Conservation (phyloP, 2,888 invertebrate species). For the Parnassius smintheus region DNA sequence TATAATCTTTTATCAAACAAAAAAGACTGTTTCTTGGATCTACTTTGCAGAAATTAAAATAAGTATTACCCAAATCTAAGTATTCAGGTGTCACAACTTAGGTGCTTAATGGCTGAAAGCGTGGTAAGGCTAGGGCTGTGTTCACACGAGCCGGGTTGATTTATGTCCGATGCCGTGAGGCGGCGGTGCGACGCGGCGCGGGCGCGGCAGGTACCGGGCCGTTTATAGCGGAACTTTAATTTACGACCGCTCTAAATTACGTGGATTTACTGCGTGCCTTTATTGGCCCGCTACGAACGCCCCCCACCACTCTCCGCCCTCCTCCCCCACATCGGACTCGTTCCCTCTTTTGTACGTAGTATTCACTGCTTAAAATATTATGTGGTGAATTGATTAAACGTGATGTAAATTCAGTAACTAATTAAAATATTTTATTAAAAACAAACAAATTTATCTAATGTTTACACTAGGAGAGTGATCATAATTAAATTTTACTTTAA, state of each 20-base stretch:
- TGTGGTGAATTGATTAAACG: too few species aligned
- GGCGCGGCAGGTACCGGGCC: constrained; percentile 69
- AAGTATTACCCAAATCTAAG: too few species aligned
- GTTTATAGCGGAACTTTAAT: constrained; percentile 79
- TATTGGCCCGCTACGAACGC: constrained; percentile 74
- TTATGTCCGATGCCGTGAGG: constrained; percentile 48
- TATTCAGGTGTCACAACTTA: background rate
- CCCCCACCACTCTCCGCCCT: constrained; percentile 40
- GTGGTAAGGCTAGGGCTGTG: constrained; percentile 41
- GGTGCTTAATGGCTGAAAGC: constrained; percentile 31
- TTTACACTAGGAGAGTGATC: background rate
- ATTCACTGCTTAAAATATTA: constrained; percentile 30
- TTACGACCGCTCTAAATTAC: constrained; percentile 79
- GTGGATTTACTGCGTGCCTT: constrained; percentile 79
- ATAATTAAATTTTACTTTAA: too few species aligned
- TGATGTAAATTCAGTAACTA: too few species aligned
- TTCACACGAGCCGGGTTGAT: constrained; percentile 59
- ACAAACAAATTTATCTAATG: too few species aligned
- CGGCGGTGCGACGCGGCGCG: constrained; percentile 40
- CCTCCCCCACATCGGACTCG: constrained; percentile 50
- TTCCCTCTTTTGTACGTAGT: constrained; percentile 47
- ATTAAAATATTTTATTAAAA: too few species aligned
- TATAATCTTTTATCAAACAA: too few species aligned
- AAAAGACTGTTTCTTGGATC: too few species aligned
- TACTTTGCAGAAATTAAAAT: too few species aligned